These are phyloP conservation scores for Apoda limacodes DNA, from an alignment of 2,888 invertebrate genomes.

Conservation along the genomic window DNA sequence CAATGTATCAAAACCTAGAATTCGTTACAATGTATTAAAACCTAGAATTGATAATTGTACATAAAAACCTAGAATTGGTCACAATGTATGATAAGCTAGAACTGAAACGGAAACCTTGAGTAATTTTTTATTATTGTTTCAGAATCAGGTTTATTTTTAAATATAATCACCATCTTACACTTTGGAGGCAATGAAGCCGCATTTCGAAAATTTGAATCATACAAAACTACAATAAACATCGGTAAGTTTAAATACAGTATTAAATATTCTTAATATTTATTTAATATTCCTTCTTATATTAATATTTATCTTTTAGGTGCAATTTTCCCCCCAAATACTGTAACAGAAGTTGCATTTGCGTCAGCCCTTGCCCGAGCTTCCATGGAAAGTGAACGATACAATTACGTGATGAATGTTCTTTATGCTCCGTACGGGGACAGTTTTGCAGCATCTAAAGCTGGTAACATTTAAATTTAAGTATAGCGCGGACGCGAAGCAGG, in stretches of 20 bases:
- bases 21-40: too few relatives aligned
- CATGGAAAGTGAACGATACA: constrained; percentile 51
- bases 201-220: constrained; percentile 44
- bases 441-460: constrained; percentile 52
- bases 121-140: too few relatives aligned
- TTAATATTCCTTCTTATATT: background rate
- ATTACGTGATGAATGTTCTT: constrained; percentile 38
- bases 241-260: constrained; percentile 31
- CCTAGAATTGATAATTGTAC: too few relatives aligned
- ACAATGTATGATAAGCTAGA: too few relatives aligned
- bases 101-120: too few relatives aligned
- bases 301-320: constrained; percentile 32
- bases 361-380: constrained; percentile 49
- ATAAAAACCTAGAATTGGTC: too few relatives aligned
- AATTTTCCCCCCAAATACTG: constrained; percentile 51
- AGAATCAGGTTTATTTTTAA: constrained; percentile 33
- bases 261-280: constrained; percentile 2
- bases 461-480: constrained; percentile 24
- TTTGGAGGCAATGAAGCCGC: constrained; percentile 31
- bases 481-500: too few relatives aligned
- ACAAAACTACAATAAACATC: constrained; percentile 42
- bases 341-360: constrained; percentile 51
- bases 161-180: constrained; percentile 28
- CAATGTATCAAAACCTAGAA: constrained; percentile 3
- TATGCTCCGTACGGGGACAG: constrained; percentile 48